Conservation (phyloP, 2,113 vertebrate genomes). For the Chionomys nivalis region DNA sequence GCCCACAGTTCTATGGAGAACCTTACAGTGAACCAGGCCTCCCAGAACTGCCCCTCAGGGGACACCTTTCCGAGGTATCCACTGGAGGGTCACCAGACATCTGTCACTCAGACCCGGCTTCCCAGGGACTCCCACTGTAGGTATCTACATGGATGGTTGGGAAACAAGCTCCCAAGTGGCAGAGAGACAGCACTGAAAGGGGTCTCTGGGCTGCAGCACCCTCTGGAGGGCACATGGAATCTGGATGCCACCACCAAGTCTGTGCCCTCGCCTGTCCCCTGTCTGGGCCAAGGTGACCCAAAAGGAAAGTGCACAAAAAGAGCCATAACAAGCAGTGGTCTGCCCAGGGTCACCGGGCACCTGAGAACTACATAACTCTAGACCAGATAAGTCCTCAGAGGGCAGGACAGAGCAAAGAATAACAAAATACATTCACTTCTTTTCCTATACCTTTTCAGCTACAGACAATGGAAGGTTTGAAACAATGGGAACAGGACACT, state of each 20-base stretch:
- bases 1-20: background rate
- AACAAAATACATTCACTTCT: background rate
- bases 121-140: background rate
- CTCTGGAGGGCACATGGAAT: accelerated
- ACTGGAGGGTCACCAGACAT: background rate
- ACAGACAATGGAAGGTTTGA: background rate
- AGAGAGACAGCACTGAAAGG: accelerated
- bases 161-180: background rate
- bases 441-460: background rate
- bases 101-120: accelerated
- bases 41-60: background rate
- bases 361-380: background rate
- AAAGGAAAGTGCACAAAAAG: accelerated
- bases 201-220: accelerated
- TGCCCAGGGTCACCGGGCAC: accelerated
- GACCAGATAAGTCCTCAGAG: accelerated
- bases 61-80: background rate
- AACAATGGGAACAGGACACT: background rate
- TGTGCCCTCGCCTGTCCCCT: accelerated
- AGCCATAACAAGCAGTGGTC: accelerated
- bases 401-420: background rate
- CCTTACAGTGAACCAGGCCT: background rate
- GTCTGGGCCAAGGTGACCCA: background rate
- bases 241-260: background rate
- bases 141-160: accelerated